These are phyloP conservation scores for Orcinus orca DNA, from an alignment of 2,113 vertebrate species.

Conservation along the genomic window DNA sequence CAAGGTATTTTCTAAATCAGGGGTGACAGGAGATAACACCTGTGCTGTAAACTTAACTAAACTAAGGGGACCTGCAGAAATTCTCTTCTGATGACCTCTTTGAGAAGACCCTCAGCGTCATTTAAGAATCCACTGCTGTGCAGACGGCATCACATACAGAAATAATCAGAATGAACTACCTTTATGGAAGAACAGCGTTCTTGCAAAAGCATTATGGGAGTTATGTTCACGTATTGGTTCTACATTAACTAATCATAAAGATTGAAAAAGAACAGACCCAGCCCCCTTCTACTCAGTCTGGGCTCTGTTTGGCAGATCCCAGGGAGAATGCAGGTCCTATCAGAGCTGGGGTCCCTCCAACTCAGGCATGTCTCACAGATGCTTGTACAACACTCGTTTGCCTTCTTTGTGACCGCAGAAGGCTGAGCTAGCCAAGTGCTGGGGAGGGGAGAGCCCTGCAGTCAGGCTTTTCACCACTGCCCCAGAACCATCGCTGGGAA, in stretches of 20 bases:
- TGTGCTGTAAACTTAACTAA: background rate
- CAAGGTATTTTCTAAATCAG: background rate
- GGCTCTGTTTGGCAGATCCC: background rate
- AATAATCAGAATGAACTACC: background rate
- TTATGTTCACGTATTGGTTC: background rate
- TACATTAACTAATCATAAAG: background rate
- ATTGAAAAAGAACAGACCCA: background rate
- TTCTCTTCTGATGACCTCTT: background rate
- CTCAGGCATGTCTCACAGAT: background rate
- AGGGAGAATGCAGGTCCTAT: background rate
- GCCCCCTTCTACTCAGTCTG: background rate
- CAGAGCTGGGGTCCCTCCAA: background rate
- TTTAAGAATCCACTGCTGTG: fast-evolving
- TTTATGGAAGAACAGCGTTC: background rate
- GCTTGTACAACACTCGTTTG: background rate
- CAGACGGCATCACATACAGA: fast-evolving
- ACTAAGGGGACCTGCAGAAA: background rate
- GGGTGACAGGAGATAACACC: background rate
- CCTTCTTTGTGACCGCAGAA: background rate
- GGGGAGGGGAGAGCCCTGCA: background rate
- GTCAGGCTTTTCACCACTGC: background rate
- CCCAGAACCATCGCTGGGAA: background rate
- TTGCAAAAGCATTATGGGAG: background rate
- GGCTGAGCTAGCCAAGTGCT: background rate
- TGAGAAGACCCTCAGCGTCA: background rate